Base-by-base conservation (phyloP, 2,888 invertebrate species). In the Blomia tropicalis region DNA sequence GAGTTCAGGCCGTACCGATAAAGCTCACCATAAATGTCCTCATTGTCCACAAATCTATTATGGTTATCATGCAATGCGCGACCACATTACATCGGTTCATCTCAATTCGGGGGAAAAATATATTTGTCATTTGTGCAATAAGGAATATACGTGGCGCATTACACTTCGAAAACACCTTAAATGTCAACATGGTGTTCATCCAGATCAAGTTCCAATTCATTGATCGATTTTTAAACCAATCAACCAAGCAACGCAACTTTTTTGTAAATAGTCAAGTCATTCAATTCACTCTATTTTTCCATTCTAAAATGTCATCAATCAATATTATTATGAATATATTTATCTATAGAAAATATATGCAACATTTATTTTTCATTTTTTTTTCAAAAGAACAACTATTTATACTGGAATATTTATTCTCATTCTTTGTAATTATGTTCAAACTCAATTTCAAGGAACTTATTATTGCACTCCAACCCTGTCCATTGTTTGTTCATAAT, bases 31-130 rank as follows among this genome's bases (percentile, higher is more conserved):
- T n/a, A 58, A 61, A 27, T 65, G 63, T 60, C 63, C 63, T 3
- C 54, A 65, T 41, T 65, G 65, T 65, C 65, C 65, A 11, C 65
- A 65, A 25, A 51, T 65, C 11, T 65, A 65, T 25, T 63, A 65
- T 43, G 47, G 54, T 7, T 59, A 59, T 30, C 65, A 65, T 17
- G 63, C 65, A 2, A 63, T 65, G 65, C 47, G 51, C 32, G 65
- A 65, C 41, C 65, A 65, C 36, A 65, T 65, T 19, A 65, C 59
- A 19, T 36, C 44, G 19, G 65, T 65, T 19, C 65, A 65, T 30
- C 27, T 63, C 7, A 58, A 53, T 17, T 64, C 58, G 4, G 30
- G 43, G 2, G 32, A 43, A 11, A 63, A 65, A 43, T 65, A 65
- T 43, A 60, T 58, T 19, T 65, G 65, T 41, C 41, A 62, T n/a